phyloP scores from a whole-genome alignment of 2,797 vertebrate genomes.

The Apogon hyalosoma region DNA sequence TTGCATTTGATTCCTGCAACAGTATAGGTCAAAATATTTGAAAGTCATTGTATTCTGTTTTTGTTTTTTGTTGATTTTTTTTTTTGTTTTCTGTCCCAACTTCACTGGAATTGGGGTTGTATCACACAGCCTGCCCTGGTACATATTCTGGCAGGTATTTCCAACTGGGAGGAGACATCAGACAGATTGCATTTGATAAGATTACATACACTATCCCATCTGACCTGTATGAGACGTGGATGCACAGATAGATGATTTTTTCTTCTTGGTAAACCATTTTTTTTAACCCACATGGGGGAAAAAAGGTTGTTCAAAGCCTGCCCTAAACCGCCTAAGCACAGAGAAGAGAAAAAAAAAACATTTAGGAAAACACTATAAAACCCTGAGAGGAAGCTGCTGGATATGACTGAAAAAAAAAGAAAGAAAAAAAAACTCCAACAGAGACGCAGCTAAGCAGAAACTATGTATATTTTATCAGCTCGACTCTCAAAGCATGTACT shows the following conservation, averaged over 20 bases:
- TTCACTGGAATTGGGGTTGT: too few species aligned
- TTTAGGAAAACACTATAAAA: constrained; percentile 7
- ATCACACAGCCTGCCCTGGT: neutral
- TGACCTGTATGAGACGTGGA: constrained; percentile 14
- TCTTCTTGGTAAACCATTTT: constrained; percentile 1
- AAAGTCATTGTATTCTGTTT: too few species aligned
- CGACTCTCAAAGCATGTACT: constrained; percentile 16
- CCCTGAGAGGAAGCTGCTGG: constrained; percentile 4
- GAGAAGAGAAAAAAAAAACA: constrained; percentile 15
- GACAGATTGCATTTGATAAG: constrained; percentile 16
- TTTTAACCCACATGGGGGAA: neutral
- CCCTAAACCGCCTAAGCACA: neutral
- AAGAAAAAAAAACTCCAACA: neutral
- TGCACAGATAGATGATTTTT: neutral
- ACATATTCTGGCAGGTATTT: neutral
- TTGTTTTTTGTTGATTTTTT: too few species aligned
- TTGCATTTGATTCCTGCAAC: too few species aligned
- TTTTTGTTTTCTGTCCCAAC: too few species aligned
- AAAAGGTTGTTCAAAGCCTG: neutral
- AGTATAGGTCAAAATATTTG: too few species aligned
- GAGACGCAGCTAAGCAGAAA: constrained; percentile 3
- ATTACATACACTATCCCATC: constrained; percentile 24
- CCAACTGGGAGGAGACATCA: neutral
- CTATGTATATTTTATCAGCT: constrained; percentile 4
- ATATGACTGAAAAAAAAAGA: neutral